Base-by-base conservation (phyloP, 2,888 invertebrate genomes). In the Noctua janthe region DNA sequence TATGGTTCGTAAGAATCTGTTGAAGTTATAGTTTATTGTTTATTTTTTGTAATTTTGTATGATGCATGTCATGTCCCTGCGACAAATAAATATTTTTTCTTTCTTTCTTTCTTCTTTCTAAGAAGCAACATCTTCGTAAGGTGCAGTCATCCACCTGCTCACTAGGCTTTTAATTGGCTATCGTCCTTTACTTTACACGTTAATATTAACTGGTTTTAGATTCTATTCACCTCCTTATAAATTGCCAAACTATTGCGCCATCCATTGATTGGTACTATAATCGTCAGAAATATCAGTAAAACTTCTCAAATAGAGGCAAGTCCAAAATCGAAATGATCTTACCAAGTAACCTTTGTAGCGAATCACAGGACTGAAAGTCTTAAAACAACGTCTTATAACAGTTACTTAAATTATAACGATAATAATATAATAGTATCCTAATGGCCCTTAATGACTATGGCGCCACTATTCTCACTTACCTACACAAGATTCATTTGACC, bases 401-500 rank as follows among this genome's bases (percentile, higher is more conserved):
- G 51, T 72, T 62, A 11, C 39, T 39, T 39, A 20, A 83, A 69
- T 78, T 39, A 70, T 62, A 69, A 54, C 10, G 49, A 75, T 72
- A 72, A 51, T 51, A 81, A 7, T 59, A 51, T 51, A 81, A 7
- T 59, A 78, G 54, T 47, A n/a, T 78, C 39, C 11, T 80, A 62
- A 67, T 59, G 54, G 20, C 10, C 15, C n/a, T 67, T 15, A 35
- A 64, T 76, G 54, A 20, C 17, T 62, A 23, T 64, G 77, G 86
- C 86, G 83, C 71, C 84, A 81, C 35, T 39, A 17, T 71, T 67
- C 66, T 73, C 13, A 17, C 47, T 66, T 56, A 69, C 80, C 39
- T 59, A 75, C 80, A 62, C 17, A 64, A 74, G 39, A 76, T 82
- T 59, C 54, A 76, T 62, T 83, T 86, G 76, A 84, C 76, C 76